Base-by-base conservation (phyloP, 2,113 vertebrate genomes). In the Hippocampus zosterae region DNA sequence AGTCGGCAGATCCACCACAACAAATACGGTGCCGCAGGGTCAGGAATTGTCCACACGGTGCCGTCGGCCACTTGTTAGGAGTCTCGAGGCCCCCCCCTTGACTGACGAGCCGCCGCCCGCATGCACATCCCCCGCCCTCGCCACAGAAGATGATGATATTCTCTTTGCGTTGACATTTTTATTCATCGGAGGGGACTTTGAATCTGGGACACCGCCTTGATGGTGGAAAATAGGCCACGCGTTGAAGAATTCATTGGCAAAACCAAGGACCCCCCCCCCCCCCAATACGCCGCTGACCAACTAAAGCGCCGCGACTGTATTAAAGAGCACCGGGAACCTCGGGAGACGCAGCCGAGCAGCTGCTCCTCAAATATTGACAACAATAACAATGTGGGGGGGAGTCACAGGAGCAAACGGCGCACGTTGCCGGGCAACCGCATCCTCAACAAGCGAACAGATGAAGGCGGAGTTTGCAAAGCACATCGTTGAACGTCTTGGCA, bases 191-290 rank as follows among this genome's bases (percentile, higher is more conserved):
- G 60, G 61, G 71, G 85, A 81, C 75, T 83, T 81, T 79, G 78
- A 89, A 93, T 90, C 87, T 92, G 83, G 92, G 90, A 85, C 91
- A 84, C 78, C 85, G 90, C 87, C 84, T 86, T 90, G 81, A 88
- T 73, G 56, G 80, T 76, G 69, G 80, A 88, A 93, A 86, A 88
- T 92, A 90, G 92, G 92, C 71, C 86, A 70, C 74, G 88, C 65
- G 79, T 83, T 84, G 33, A 37, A 37, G 33, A 37, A 0, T 37
- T 37, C 33, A 37, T 6, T 37, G 33, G 69, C 48, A 69, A 78
- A 23, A 65, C 10, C 6, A 8, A 23, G n/a, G n/a, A n/a, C 21
- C 16, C 25, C 66, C 46, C 13, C 46, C 15, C 46, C 44, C 11
- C 25, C 0, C 41, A 42, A 42, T 11, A 42, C 10, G 41, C 41